Percentiles rank a stretch among this genome's conserved stretches.
phyloP scores from a whole-genome alignment of 2,113 vertebrate species.

The Callithrix jacchus region DNA sequence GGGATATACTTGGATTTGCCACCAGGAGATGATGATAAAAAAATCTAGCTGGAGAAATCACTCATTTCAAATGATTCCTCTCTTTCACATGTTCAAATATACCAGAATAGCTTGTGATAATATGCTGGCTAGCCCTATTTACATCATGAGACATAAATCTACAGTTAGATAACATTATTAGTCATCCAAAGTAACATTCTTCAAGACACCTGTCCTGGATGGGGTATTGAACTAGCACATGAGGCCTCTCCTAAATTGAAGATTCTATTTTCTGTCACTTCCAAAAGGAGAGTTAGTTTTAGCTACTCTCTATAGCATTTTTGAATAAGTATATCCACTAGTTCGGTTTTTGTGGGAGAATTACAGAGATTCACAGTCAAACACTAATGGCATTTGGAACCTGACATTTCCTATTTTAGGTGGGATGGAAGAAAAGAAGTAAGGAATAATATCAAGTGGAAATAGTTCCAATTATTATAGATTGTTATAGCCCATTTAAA shows the following conservation, averaged over 20 bases:
- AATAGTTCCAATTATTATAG: not conserved
- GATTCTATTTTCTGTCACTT: not conserved
- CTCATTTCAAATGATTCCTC: not conserved
- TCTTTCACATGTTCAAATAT: not conserved
- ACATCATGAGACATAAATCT: not conserved
- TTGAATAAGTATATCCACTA: not conserved
- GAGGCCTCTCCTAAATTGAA: not conserved
- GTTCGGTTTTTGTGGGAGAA: not conserved
- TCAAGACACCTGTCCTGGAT: not conserved
- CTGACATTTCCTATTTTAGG: not conserved
- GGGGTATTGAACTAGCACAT: not conserved
- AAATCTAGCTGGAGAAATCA: not conserved
- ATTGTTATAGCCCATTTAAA: not conserved
- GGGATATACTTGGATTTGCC: not conserved
- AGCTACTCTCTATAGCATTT: not conserved
- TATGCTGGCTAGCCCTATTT: not conserved
- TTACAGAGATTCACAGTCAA: not conserved
- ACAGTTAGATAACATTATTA: not conserved
- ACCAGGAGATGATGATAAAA: not conserved
- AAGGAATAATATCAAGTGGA: not conserved
- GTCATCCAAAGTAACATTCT: not conserved
- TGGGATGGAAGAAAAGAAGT: not conserved
- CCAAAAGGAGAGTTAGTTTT: not conserved
- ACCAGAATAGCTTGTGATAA: not conserved
- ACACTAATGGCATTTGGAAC: not conserved